Conservation (phyloP, 2,888 invertebrate species). For the Chalcis sispes region DNA sequence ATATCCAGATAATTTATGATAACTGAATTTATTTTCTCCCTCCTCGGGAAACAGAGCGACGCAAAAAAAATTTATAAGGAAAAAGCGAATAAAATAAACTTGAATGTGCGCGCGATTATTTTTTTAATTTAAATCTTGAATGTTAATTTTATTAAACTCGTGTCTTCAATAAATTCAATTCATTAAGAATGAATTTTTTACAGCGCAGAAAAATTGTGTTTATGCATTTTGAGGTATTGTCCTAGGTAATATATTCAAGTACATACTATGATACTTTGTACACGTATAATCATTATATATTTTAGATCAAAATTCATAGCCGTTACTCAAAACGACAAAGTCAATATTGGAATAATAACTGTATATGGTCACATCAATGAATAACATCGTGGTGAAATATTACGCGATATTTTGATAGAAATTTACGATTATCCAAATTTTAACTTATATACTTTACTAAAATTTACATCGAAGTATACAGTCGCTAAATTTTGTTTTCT, state of each 20-base stretch:
- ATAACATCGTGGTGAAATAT: slow-evolving; percentile 2
- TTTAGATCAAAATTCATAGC: background rate
- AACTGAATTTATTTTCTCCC: slow-evolving; percentile 40
- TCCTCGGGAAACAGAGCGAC: too few species aligned
- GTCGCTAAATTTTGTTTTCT: background rate
- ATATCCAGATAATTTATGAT: slow-evolving; percentile 43
- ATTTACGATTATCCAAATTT: background rate
- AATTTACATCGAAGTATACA: background rate
- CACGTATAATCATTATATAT: background rate
- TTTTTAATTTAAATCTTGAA: too few species aligned
- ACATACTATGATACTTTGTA: too few species aligned
- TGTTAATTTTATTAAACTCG: too few species aligned
- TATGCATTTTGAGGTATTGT: too few species aligned
- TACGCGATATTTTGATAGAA: background rate
- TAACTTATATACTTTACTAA: background rate
- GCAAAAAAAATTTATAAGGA: too few species aligned
- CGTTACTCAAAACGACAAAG: background rate
- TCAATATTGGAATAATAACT: slow-evolving; percentile 24
- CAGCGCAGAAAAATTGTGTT: too few species aligned
- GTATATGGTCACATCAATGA: background rate
- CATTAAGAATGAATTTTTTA: too few species aligned
- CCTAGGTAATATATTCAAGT: too few species aligned
- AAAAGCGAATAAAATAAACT: too few species aligned
- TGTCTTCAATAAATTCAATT: too few species aligned
- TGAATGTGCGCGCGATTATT: too few species aligned